Conservation (phyloP, 2,797 vertebrate species). For the Platyrinchus mystaceus region DNA sequence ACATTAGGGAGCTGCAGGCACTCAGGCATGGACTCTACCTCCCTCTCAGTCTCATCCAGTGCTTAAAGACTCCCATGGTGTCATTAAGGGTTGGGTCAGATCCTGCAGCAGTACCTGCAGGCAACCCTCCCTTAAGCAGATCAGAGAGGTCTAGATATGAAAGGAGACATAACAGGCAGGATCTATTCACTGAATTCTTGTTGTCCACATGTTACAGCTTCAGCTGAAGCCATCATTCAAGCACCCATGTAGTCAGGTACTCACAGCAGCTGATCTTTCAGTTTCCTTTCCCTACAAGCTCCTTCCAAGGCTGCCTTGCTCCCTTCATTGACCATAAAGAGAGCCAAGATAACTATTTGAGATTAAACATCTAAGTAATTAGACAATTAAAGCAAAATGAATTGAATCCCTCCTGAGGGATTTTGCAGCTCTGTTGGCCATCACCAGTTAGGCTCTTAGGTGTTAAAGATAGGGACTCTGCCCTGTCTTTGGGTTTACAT, state of each 20-base stretch:
- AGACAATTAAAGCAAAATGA: not conserved
- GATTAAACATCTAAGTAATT: not conserved
- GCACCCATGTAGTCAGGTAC: accelerated
- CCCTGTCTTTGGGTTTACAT: not conserved
- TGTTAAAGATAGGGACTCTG: not conserved
- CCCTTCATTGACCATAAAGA: not conserved
- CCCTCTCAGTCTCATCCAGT: not conserved
- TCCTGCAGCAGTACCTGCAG: not conserved
- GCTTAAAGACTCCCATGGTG: not conserved
- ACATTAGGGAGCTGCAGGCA: not conserved
- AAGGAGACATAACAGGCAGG: not conserved
- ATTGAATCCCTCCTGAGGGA: not conserved
- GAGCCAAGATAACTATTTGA: not conserved
- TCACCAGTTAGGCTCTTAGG: not conserved
- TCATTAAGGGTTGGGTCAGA: not conserved
- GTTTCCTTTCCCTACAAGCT: not conserved
- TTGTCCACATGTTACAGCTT: not conserved
- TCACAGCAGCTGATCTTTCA: not conserved
- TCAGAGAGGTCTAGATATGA: not conserved
- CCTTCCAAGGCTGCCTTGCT: not conserved
- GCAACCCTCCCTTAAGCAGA: not conserved
- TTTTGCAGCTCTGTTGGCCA: not conserved
- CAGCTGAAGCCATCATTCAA: not conserved
- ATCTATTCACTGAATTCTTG: not conserved
- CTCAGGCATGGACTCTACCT: not conserved